These are phyloP conservation scores for Bovichtus variegatus DNA, from an alignment of 2,797 vertebrate species.

Conservation along the genomic window DNA sequence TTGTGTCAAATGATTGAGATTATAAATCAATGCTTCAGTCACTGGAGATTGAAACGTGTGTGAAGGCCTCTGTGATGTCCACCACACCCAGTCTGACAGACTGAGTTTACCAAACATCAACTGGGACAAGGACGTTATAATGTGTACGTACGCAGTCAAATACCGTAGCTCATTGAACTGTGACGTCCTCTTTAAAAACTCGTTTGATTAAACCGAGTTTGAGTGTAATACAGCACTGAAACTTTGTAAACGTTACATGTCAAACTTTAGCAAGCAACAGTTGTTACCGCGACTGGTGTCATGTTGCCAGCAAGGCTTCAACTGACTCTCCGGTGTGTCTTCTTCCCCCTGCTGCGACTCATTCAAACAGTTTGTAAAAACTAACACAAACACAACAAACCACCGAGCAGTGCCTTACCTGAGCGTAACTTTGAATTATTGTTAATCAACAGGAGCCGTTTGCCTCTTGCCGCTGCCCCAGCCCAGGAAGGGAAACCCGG, in stretches of 20 bases:
- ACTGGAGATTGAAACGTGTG: conserved; percentile 30
- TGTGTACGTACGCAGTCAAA: not conserved
- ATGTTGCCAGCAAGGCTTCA: conserved; percentile 61
- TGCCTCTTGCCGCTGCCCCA: conserved; percentile 74
- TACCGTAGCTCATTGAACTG: not conserved
- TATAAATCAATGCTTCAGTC: conserved; percentile 25
- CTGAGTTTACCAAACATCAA: conserved; percentile 46
- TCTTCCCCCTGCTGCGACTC: not conserved
- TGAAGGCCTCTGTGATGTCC: conserved; percentile 63
- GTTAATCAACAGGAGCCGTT: conserved; percentile 54
- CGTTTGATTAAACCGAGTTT: not conserved
- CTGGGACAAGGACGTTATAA: conserved; percentile 4
- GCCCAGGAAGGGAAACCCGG: conserved; percentile 87
- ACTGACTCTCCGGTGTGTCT: not conserved
- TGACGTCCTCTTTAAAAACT: not conserved
- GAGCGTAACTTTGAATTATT: conserved; percentile 63
- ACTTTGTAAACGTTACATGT: conserved; percentile 50
- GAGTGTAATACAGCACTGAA: not conserved
- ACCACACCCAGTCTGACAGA: conserved; percentile 83
- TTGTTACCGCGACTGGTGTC: conserved; percentile 75
- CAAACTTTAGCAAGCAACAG: conserved; percentile 81
- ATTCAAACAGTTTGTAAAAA: not conserved
- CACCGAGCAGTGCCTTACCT: conserved; percentile 81
- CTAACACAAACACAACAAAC: not conserved
- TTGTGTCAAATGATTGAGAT: not conserved